Conservation (phyloP, 2,888 invertebrate genomes). For the Monoplex corrugatus region DNA sequence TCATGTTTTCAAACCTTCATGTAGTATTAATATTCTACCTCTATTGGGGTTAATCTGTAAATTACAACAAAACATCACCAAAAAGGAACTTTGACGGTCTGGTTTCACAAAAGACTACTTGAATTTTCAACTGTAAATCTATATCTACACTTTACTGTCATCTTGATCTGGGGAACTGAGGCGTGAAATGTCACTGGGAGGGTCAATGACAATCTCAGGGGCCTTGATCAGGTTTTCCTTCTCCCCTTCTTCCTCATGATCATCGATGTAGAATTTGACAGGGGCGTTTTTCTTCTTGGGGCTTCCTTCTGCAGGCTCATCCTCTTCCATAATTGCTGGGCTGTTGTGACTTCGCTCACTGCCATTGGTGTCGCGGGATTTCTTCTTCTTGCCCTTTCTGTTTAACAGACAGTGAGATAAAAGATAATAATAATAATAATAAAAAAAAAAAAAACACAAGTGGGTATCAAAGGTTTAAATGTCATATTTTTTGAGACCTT, state of each 20-base stretch:
- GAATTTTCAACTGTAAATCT: too few relatives aligned
- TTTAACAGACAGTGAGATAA: not conserved
- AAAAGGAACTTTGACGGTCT: too few relatives aligned
- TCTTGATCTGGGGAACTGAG: conserved; percentile 42
- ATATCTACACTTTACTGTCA: conserved; percentile 48
- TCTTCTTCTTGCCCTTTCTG: conserved; percentile 58
- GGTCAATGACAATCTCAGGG: conserved; percentile 74
- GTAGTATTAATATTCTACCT: too few relatives aligned
- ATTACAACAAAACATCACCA: too few relatives aligned
- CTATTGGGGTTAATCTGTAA: too few relatives aligned
- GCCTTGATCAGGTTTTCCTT: conserved; percentile 66
- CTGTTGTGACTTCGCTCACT: conserved; percentile 39
- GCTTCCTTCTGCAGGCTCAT: conserved; percentile 40
- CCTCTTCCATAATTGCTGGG: conserved; percentile 55
- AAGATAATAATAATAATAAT: conserved; percentile 29
- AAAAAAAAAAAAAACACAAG: conserved; percentile 22
- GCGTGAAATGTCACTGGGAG: conserved; percentile 66
- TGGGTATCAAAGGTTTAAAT: not conserved
- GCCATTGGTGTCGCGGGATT: conserved; percentile 52
- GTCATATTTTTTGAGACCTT: too few relatives aligned
- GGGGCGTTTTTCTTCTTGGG: conserved; percentile 64
- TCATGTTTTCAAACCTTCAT: too few relatives aligned
- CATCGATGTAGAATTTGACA: conserved; percentile 75
- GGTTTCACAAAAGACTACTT: too few relatives aligned
- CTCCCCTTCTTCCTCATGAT: conserved; percentile 64